Conservation (phyloP, 2,797 vertebrate species). For the Rhyacichthys aspro region DNA sequence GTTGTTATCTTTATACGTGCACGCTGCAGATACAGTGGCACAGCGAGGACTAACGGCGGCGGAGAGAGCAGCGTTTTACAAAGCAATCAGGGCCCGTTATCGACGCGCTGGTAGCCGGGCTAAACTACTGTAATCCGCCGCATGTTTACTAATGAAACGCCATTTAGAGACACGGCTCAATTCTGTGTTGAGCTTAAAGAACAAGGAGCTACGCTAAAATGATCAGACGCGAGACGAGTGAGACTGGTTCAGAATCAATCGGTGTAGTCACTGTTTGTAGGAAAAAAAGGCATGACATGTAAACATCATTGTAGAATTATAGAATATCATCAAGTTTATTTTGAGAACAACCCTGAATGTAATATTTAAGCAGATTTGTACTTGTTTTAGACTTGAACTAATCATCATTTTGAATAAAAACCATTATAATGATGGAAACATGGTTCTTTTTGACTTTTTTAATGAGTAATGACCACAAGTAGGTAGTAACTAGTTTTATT, state of each 20-base stretch:
- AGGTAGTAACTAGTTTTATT: too few species aligned
- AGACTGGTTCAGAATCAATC: neutral
- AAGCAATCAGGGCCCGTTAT: constrained; percentile 70
- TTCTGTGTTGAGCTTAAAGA: constrained; percentile 21
- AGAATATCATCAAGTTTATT: too few species aligned
- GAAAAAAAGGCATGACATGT: too few species aligned
- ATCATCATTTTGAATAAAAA: too few species aligned
- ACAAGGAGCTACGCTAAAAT: constrained; percentile 3
- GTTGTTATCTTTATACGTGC: constrained; percentile 72
- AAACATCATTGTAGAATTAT: too few species aligned
- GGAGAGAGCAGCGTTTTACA: constrained; percentile 49
- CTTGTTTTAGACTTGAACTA: too few species aligned
- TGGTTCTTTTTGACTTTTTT: too few species aligned
- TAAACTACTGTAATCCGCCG: constrained; percentile 72
- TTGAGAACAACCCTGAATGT: too few species aligned
- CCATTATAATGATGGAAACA: too few species aligned
- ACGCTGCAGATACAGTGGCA: constrained; percentile 53
- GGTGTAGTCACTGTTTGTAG: too few species aligned
- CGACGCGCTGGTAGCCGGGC: constrained; percentile 49
- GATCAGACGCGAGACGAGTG: neutral
- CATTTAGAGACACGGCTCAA: constrained; percentile 52
- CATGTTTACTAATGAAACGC: constrained; percentile 71
- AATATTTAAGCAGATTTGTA: too few species aligned
- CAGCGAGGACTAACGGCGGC: constrained; percentile 47
- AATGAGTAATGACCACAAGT: too few species aligned